phyloP scores from a whole-genome alignment of 2,113 vertebrate species.

The Erythrolamprus reginae region DNA sequence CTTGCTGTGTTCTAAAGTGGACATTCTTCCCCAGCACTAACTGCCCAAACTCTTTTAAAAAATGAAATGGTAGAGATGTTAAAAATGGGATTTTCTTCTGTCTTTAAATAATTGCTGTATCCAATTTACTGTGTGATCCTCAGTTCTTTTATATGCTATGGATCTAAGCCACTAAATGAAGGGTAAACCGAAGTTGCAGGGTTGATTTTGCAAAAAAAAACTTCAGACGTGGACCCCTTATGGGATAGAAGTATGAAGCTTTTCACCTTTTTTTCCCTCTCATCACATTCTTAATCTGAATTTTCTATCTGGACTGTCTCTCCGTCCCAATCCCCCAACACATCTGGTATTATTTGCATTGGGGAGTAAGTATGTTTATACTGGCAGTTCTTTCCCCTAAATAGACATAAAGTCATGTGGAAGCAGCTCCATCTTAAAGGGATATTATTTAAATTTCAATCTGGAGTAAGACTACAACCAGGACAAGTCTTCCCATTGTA shows the following conservation, averaged over 20 bases:
- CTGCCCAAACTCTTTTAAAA: background rate
- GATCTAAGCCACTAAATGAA: background rate
- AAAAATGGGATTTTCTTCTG: background rate
- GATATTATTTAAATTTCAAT: background rate
- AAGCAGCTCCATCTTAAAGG: background rate
- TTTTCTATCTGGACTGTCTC: background rate
- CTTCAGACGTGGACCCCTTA: background rate
- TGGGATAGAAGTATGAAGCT: background rate
- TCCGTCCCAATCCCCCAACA: background rate
- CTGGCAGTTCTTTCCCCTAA: too few species aligned
- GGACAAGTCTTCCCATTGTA: background rate
- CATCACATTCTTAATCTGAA: background rate
- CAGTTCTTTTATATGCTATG: background rate
- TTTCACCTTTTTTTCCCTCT: background rate
- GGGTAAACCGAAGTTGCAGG: background rate
- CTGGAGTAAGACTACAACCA: background rate
- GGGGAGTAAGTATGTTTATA: background rate
- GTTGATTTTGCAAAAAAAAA: background rate
- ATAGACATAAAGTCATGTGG: background rate
- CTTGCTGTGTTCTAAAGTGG: background rate
- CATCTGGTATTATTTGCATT: background rate
- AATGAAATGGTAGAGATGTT: background rate
- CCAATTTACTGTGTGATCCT: background rate
- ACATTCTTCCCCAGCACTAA: background rate
- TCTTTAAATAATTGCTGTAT: background rate